These are phyloP conservation scores for Lutjanus argentimaculatus DNA, from an alignment of 2,797 vertebrate genomes.

Conservation along the genomic window DNA sequence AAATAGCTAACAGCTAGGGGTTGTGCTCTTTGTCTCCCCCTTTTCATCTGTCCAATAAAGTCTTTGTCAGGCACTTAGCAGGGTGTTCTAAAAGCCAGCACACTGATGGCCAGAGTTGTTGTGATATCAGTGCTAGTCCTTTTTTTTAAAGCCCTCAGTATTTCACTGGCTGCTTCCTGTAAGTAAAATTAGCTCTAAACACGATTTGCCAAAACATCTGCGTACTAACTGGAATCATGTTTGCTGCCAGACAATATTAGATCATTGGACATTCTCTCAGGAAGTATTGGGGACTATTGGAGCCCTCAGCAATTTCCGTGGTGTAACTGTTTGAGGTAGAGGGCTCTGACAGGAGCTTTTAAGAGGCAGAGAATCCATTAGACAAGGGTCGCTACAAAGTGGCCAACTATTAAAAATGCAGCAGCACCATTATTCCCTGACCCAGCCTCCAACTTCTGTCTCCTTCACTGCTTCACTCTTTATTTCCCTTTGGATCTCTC, in stretches of 20 bases:
- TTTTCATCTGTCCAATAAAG: conserved; percentile 69
- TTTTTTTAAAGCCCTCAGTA: conserved; percentile 2
- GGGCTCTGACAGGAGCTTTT: conserved; percentile 81
- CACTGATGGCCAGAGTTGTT: conserved; percentile 46
- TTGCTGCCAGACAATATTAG: conserved; percentile 65
- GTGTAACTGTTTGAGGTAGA: conserved; percentile 77
- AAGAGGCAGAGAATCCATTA: conserved; percentile 88
- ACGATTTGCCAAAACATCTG: conserved; percentile 56
- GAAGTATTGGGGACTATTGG: conserved; percentile 67
- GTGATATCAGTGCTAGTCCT: conserved; percentile 20
- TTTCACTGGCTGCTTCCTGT: conserved; percentile 37
- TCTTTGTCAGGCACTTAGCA: conserved; percentile 72
- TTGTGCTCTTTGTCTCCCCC: conserved; percentile 53
- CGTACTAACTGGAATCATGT: conserved; percentile 56
- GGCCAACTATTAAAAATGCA: conserved; percentile 90
- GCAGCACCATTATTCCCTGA: conserved; percentile 86
- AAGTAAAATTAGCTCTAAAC: conserved; percentile 43
- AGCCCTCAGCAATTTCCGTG: conserved; percentile 74
- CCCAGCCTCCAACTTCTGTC: conserved; percentile 75
- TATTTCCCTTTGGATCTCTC: conserved; percentile 70
- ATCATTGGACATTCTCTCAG: conserved; percentile 61
- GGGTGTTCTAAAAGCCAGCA: conserved; percentile 63
- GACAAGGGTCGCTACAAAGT: conserved; percentile 87
- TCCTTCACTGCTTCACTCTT: conserved; percentile 69
- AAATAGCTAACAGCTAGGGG: conserved; percentile 53